These are phyloP conservation scores for Ganaspis sp. DNA, from an alignment of 1,140 invertebrate genomes.

Conservation along the genomic window DNA sequence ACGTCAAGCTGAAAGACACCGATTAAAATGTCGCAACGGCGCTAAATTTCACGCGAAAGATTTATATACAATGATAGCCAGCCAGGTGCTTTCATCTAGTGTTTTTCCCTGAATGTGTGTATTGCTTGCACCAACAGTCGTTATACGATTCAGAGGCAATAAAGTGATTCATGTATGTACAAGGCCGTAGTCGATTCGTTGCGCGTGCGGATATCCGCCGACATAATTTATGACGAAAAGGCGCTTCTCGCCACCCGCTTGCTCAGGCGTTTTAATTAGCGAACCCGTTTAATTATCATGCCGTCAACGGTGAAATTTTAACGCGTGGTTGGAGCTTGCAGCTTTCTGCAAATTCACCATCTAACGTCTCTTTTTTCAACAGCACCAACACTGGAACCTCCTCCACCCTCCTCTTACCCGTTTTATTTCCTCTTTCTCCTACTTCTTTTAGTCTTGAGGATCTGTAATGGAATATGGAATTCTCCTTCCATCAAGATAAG, in stretches of 20 bases:
- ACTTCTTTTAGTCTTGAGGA: not conserved
- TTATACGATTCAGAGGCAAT: constrained; percentile 28
- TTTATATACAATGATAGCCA: constrained; percentile 22
- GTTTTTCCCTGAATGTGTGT: not conserved
- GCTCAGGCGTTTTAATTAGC: constrained; percentile 55
- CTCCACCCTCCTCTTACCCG: not conserved
- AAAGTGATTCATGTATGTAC: constrained; percentile 26
- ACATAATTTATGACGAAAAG: constrained; percentile 55
- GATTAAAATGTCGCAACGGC: constrained; percentile 25
- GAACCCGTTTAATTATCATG: constrained; percentile 58
- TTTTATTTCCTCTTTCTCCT: not conserved
- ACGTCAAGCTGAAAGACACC: constrained; percentile 28
- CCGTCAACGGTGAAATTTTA: constrained; percentile 45
- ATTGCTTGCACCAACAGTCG: not conserved
- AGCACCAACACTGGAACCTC: not conserved
- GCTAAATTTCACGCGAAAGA: constrained; percentile 23
- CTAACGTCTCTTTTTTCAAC: not conserved
- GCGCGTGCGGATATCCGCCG: constrained; percentile 44
- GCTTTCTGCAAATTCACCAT: not conserved
- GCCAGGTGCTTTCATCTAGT: constrained; percentile 25
- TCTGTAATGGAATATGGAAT: not conserved
- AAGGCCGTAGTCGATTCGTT: constrained; percentile 22
- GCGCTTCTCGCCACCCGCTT: constrained; percentile 34
- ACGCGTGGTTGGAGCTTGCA: constrained; percentile 15
- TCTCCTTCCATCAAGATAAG: constrained; percentile 9